phyloP scores from a whole-genome alignment of 2,113 vertebrate genomes.

The Eidolon helvum region DNA sequence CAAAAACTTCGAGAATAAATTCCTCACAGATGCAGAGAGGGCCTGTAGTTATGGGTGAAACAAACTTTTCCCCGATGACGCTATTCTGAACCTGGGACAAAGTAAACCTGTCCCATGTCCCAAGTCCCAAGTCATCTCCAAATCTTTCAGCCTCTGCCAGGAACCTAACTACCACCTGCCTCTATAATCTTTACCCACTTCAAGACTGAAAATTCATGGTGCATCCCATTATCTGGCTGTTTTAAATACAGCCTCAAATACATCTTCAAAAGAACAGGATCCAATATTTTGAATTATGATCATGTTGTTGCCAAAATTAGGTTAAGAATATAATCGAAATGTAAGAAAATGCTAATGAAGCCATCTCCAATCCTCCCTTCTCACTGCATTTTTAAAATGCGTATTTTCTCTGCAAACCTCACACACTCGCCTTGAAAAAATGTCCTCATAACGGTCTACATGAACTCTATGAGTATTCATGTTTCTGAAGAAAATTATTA shows the following conservation, averaged over 20 bases:
- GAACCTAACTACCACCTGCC: neutral
- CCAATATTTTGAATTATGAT: neutral
- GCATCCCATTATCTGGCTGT: neutral
- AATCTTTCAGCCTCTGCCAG: neutral
- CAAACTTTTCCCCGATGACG: neutral
- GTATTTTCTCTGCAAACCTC: neutral
- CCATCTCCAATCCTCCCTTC: slow-evolving; percentile 12
- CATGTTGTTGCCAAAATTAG: neutral
- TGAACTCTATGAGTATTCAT: neutral
- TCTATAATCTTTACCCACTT: neutral
- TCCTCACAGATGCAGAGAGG: neutral
- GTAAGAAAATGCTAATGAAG: slow-evolving; percentile 35
- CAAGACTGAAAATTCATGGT: neutral
- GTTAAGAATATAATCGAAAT: neutral
- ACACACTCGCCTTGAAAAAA: neutral
- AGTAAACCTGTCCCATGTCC: neutral
- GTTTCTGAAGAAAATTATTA: slow-evolving; percentile 21
- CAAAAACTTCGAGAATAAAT: neutral
- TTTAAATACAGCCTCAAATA: neutral
- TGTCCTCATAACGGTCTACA: neutral
- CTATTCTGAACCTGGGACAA: neutral
- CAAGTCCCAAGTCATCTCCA: neutral
- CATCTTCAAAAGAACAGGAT: neutral
- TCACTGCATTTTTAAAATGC: slow-evolving; percentile 53
- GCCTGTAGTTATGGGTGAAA: neutral